Evolutionary conservation across 1,140 invertebrate species (phyloP).

Genomic region (Cydia splendana): DNA sequence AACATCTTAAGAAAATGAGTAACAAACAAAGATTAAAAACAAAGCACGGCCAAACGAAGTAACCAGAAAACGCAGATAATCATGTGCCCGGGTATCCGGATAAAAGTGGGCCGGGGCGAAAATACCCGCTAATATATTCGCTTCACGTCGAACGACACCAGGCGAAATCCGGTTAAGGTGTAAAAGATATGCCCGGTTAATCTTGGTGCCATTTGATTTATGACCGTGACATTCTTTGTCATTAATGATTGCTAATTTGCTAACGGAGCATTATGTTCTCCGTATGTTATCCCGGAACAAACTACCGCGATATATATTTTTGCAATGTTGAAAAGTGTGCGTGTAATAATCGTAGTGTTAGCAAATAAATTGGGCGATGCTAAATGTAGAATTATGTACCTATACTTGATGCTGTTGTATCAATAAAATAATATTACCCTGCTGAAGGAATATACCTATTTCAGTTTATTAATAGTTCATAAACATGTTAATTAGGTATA

Average conservation of each 20-base stretch:
- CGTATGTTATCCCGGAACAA: neutral
- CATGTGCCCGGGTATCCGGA: conserved; percentile 53
- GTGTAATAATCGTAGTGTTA: neutral
- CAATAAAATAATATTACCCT: no score
- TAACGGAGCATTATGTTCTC: neutral
- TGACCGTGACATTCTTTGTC: conserved; percentile 46
- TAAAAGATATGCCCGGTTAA: conserved; percentile 66
- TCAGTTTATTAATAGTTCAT: no score
- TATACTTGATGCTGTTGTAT: no score
- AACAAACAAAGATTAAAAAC: conserved; percentile 42
- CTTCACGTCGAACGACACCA: conserved; percentile 61
- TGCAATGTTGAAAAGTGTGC: neutral
- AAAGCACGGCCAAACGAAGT: conserved; percentile 42
- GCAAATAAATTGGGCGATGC: no score
- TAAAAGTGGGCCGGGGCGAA: conserved; percentile 43
- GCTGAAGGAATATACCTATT: no score
- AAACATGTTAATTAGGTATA: no score
- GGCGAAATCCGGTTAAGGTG: conserved; percentile 66
- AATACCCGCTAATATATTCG: conserved; percentile 65
- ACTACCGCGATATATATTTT: neutral
- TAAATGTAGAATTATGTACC: no score
- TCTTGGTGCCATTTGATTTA: conserved; percentile 66
- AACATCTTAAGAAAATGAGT: conserved; percentile 10
- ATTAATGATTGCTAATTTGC: conserved; percentile 41
- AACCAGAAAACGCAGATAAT: conserved; percentile 47